A percentile compares a stretch with the other conserved stretches of the same genome.
Evolutionary conservation across 2,113 vertebrate genomes (phyloP).

Genomic region (Eonycteris spelaea): DNA sequence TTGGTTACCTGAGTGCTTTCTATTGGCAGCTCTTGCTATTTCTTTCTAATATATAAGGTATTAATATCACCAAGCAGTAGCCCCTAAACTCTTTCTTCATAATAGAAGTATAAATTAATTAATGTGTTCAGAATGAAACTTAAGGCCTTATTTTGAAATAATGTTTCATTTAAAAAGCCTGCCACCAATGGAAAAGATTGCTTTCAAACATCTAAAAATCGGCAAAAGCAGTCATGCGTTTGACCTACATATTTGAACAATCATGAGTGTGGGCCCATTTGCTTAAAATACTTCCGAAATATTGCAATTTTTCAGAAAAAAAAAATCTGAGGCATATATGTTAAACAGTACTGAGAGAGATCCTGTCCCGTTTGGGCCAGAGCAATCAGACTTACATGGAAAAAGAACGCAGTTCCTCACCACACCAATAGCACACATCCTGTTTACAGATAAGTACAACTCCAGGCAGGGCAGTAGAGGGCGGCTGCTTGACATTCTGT

Average conservation of each 20-base stretch:
- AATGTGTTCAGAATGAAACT: conserved; percentile 1
- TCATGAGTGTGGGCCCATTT: neutral
- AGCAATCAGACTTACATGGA: neutral
- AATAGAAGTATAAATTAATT: conserved; percentile 13
- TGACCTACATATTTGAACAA: neutral
- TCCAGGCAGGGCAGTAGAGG: neutral
- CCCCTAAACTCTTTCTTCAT: neutral
- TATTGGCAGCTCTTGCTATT: neutral
- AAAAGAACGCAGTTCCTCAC: neutral
- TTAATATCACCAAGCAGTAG: neutral
- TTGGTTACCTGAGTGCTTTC: neutral
- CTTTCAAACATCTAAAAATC: neutral
- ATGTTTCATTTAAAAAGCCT: neutral
- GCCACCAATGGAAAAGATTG: neutral
- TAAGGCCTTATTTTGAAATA: neutral
- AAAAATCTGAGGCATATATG: neutral
- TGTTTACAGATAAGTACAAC: neutral
- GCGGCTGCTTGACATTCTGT: neutral
- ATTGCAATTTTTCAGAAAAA: neutral
- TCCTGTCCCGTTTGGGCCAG: neutral
- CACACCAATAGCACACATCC: too few relatives aligned
- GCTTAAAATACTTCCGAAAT: neutral
- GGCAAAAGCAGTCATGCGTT: neutral
- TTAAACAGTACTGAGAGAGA: neutral
- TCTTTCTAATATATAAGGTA: neutral